These are phyloP conservation scores for Akabosia matsudoensis DNA, from an alignment of 1,140 invertebrate genomes.

Conservation along the genomic window DNA sequence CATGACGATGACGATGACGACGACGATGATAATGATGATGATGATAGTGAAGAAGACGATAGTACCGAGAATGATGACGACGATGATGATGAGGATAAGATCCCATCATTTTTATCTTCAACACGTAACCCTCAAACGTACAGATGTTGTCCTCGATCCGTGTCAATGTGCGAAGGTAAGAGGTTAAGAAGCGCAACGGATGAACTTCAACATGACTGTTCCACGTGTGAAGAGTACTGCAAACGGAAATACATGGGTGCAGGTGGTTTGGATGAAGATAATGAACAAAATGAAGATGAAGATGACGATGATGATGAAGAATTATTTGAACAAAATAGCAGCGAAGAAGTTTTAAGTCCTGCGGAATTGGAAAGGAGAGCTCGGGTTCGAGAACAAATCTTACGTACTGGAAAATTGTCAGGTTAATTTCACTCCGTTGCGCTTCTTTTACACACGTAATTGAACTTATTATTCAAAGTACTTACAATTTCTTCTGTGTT, in stretches of 20 bases:
- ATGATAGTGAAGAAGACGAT: constrained; percentile 54
- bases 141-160: constrained; percentile 39
- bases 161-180: constrained; percentile 44
- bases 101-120: not conserved
- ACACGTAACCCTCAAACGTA: constrained; percentile 8
- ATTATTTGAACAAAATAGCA: constrained; percentile 49
- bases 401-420: constrained; percentile 44
- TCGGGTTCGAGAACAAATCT: constrained; percentile 34
- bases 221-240: not conserved
- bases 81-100: constrained; percentile 38
- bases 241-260: not conserved
- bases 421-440: constrained; percentile 32
- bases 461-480: no score
- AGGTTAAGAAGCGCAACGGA: constrained; percentile 47
- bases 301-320: constrained; percentile 54
- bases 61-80: constrained; percentile 54
- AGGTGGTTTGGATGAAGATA: not conserved
- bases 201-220: constrained; percentile 50
- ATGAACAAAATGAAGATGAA: constrained; percentile 54
- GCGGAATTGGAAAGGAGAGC: constrained; percentile 32
- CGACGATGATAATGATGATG: constrained; percentile 48
- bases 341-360: constrained; percentile 26
- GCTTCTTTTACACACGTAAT: not conserved
- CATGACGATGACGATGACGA: constrained; percentile 57
- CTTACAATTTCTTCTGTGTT: no score